These are phyloP conservation scores for Anastatus disparis DNA, from an alignment of 1,140 invertebrate species.

Conservation along the genomic window DNA sequence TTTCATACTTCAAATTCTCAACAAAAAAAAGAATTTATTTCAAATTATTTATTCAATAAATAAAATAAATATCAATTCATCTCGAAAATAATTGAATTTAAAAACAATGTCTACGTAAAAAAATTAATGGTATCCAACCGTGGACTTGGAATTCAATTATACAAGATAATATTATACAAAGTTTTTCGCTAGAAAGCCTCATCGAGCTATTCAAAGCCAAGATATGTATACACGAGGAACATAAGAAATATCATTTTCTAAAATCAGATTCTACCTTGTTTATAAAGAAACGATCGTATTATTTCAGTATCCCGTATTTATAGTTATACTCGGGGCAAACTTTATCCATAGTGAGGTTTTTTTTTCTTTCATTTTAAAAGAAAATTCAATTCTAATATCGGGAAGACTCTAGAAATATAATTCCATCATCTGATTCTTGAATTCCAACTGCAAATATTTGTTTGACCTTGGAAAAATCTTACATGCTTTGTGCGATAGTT, in stretches of 20 bases:
- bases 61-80: no score
- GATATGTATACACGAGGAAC: no score
- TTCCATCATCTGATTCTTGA: background rate
- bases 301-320: background rate
- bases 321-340: background rate
- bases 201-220: no score
- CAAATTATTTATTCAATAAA: no score
- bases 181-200: no score
- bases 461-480: background rate
- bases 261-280: background rate
- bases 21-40: no score
- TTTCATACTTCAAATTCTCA: no score
- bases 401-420: background rate
- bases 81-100: no score
- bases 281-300: background rate
- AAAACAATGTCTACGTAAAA: no score
- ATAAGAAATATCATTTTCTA: slow-evolving; percentile 3
- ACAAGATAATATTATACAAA: background rate
- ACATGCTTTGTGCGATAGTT: background rate
- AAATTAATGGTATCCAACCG: no score
- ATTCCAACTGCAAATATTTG: slow-evolving; percentile 10
- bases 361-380: background rate
- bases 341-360: no score
- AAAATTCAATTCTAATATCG: background rate
- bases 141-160: no score